phyloP scores from a whole-genome alignment of 2,113 vertebrate genomes.

The Apteryx mantelli region DNA sequence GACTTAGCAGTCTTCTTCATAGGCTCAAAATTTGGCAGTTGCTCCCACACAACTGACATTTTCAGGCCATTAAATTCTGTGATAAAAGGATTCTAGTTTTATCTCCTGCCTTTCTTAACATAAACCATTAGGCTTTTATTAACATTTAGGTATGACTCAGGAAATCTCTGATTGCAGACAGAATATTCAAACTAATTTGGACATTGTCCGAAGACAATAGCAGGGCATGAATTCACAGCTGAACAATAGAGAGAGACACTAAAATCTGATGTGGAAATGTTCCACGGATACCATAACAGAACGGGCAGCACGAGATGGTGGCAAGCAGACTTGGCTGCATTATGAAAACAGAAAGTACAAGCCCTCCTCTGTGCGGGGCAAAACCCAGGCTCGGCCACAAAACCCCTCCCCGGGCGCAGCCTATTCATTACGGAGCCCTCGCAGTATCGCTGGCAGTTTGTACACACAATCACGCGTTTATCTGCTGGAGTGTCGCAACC shows the following conservation, averaged over 20 bases:
- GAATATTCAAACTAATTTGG: conserved; percentile 12
- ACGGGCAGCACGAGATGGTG: accelerated
- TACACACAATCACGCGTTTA: conserved; percentile 56
- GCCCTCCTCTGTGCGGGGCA: background rate
- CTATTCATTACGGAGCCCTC: background rate
- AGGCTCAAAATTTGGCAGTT: conserved; percentile 61
- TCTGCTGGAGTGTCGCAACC: background rate
- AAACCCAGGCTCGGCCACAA: background rate
- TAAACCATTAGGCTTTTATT: conserved; percentile 65
- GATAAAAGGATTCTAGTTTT: conserved; percentile 61
- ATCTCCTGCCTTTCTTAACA: conserved; percentile 68
- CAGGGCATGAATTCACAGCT: background rate
- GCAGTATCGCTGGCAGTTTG: background rate
- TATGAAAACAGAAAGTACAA: background rate
- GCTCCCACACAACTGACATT: conserved; percentile 61
- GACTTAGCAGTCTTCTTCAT: conserved; percentile 43
- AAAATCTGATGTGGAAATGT: background rate
- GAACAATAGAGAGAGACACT: background rate
- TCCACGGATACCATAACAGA: accelerated
- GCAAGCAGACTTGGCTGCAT: background rate
- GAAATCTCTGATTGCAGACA: conserved; percentile 8
- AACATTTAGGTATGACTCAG: conserved; percentile 54
- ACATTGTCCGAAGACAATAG: background rate
- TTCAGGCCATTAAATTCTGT: conserved; percentile 76
- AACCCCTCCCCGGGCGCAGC: background rate